Base-by-base conservation (phyloP, 1,140 invertebrate genomes). In the Drosophila ercepeae region DNA sequence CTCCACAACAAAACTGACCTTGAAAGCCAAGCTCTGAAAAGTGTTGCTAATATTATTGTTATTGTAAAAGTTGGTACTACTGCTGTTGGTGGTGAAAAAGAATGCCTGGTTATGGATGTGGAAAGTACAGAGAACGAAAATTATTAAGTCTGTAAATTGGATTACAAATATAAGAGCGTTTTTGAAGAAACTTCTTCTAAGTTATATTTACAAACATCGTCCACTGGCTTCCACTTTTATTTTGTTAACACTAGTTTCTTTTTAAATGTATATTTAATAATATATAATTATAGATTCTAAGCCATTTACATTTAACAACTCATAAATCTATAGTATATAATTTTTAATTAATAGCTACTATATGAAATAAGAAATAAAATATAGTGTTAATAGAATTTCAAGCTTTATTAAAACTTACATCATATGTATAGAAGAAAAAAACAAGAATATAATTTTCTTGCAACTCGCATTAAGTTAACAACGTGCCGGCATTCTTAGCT, bases 1-100 rank as follows among this genome's bases (percentile, higher is more conserved):
- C 46, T 48, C 58, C 54, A 64, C 75, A 84, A 75, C 76, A 81
- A 70, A 69, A 51, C 45, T 88, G 74, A 86, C 82, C 82, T 86
- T 86, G 82, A 86, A 82, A 71, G 53, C 59, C 46, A 44, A 46
- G 45, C 51, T 59, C 51, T 57, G 34, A 68, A 73, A 61, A 63
- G 50, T 72, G 75, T 65, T 55, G 44, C 25, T 52, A 63, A 42
- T 67, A 64, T 51, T 67, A 13, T 23, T 32, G 29, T 32, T 58
- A 50, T 34, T 58, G 54, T 50, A 8, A 23, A n/a, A n/a, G 19
- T 11, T 48, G 23, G 46, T 27, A n/a, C 21, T 16, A 42, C 11
- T 21, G 36, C 4, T 65, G 19, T 1, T 32, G 25, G 27, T 36
- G 72, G 53, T 64, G 71, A 67, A 75, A 83, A 86, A 78, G 73